Evolutionary conservation across 2,888 invertebrate species (phyloP).

Genomic region (Drosophila subquinaria): DNA sequence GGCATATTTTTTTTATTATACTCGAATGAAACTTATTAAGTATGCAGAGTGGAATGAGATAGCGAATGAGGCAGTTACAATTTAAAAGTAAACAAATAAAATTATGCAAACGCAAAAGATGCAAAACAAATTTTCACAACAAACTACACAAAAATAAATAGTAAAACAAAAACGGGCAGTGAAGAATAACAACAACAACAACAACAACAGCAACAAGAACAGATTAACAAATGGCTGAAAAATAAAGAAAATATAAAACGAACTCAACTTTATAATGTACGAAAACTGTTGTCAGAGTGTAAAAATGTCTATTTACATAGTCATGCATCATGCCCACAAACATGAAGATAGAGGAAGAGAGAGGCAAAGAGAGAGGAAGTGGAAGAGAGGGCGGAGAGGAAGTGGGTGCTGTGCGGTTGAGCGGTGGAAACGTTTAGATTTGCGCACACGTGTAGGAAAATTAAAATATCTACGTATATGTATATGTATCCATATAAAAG

Average conservation of each 20-base stretch:
- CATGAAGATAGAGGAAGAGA: conserved; percentile 11
- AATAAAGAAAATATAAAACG: conserved; percentile 33
- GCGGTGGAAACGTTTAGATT: conserved; percentile 45
- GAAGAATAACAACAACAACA: conserved; percentile 26
- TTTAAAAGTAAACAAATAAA: conserved; percentile 72
- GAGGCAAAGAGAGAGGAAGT: not conserved
- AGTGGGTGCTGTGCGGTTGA: conserved; percentile 16
- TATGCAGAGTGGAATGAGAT: conserved; percentile 19
- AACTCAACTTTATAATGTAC: conserved; percentile 62
- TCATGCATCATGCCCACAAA: conserved; percentile 70
- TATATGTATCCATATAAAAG: conserved; percentile 45
- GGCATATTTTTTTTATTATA: conserved; percentile 25
- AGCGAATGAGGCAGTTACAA: conserved; percentile 41
- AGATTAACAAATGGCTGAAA: conserved; percentile 30
- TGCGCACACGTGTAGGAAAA: conserved; percentile 53
- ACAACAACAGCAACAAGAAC: conserved; percentile 2
- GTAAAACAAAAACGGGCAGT: conserved; percentile 7
- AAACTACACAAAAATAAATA: conserved; percentile 20
- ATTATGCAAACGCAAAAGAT: conserved; percentile 68
- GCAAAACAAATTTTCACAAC: conserved; percentile 48
- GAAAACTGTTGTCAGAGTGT: conserved; percentile 75
- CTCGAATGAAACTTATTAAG: conserved; percentile 13
- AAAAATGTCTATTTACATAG: conserved; percentile 77
- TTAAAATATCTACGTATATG: conserved; percentile 55
- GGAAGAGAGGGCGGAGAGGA: not conserved